Evolutionary conservation across 2,888 invertebrate genomes (phyloP), one percentile per base, ranked within the genome.

Genomic region (Electrophaes corylata): DNA sequence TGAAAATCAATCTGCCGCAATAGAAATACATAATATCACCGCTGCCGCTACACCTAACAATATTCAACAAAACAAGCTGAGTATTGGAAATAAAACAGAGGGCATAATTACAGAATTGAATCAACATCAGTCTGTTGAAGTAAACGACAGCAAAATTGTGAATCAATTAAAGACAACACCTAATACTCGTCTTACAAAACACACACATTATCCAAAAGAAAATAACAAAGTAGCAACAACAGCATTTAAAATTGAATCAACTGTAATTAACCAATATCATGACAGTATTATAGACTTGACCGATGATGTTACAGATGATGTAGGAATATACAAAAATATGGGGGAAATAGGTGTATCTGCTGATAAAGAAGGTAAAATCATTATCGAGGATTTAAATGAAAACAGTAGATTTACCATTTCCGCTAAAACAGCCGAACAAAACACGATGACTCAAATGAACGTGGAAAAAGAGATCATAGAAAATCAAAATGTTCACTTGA

Each of bases 221-320:
- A 37, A 37, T 4, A n/a, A 6, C 10, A 4, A 47, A 37, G 4
- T 4, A 12, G 14, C 1, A 2, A 33, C 6, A 19, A 12, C n/a
- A 12, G 0, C 10, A 14, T 12, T 16, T 14, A 14, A 29, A 23
- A 6, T n/a, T 8, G 35, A 23, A 35, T 37, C 1, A 10, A n/a
- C 8, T n/a, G 35, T n/a, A 37, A 12, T 19, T 10, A 8, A 16
- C 37, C 29, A 49, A 14, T 16, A 16, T 19, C 16, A 40, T 44
- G 31, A 48, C 0, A 19, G 1, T 11, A 8, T 52, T 11, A 26
- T 52, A n/a, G 45, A 56, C 16, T 20, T 51, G 44, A 55, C 56
- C 35, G 12, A 31, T 41, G 60, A 56, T 5, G 20, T 8, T 29
- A 4, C 23, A 47, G 20, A 41, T 23, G 23, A 47, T 16, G 18